Percentiles rank a stretch among this genome's conserved stretches.
Conservation (phyloP, 1,140 invertebrate species). For the Cotesia glomerata region DNA sequence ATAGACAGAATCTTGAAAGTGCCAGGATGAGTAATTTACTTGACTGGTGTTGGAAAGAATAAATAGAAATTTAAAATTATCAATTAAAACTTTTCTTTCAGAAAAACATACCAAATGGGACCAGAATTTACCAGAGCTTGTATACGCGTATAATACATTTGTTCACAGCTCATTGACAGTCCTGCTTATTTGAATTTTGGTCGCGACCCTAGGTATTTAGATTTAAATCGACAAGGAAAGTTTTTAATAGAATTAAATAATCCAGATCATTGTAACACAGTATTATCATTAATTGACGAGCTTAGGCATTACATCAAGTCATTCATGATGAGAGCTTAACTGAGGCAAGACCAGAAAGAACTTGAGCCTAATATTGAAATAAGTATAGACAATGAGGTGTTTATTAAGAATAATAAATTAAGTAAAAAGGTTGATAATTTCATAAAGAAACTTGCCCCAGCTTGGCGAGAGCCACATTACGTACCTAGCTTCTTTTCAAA, state of each 20-base stretch:
- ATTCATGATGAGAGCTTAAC: not conserved
- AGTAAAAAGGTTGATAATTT: not conserved
- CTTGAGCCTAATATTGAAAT: not conserved
- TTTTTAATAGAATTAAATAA: not conserved
- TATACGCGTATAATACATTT: not conserved
- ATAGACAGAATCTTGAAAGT: too few relatives aligned
- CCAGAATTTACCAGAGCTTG: not conserved
- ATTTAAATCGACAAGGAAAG: not conserved
- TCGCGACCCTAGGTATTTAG: not conserved
- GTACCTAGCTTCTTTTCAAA: too few relatives aligned
- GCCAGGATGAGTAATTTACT: too few relatives aligned
- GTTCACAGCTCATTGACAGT: not conserved
- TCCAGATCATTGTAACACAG: not conserved
- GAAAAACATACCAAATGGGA: not conserved
- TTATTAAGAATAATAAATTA: not conserved
- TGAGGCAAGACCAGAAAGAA: not conserved
- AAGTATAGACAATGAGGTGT: too few relatives aligned
- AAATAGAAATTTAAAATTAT: not conserved
- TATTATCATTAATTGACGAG: not conserved
- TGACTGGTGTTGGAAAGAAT: conserved; percentile 19
- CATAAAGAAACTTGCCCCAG: too few relatives aligned
- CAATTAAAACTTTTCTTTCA: not conserved
- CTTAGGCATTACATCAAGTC: not conserved
- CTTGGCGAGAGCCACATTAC: too few relatives aligned
- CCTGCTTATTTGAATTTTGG: not conserved